Evolutionary conservation across 2,888 invertebrate species (phyloP), one percentile per base, ranked within the genome.

Genomic region (Eustalomyia histrio): DNA sequence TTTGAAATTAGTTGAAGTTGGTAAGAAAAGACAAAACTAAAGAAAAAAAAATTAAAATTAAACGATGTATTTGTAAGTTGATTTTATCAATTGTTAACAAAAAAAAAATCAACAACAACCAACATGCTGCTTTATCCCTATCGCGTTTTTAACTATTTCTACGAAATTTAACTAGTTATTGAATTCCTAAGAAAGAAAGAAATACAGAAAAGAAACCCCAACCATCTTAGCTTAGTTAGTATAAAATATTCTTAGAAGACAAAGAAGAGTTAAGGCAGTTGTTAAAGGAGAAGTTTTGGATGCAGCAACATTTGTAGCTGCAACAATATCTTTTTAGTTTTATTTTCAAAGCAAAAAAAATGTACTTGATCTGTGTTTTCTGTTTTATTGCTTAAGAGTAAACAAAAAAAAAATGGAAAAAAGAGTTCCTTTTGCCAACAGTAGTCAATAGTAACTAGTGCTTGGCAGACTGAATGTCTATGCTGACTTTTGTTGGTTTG

Each of bases 381-480:
- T 72, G 71, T 74, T 74, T 74, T 72, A 67, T 69, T 76, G 69
- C 72, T 68, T 71, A 39, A 60, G 35, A 52, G 71, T 39, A 64
- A 39, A 8, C 9, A 39, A 39, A 39, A 39, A 39, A 39, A 39
- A 35, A 33, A n/a, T n/a, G n/a, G 12, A 39, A 39, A 50, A 50
- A 50, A 63, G 9, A 18, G 33, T 55, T 12, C 33, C 43, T 24
- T 58, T 53, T 16, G 33, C 33, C 68, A 80, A 81, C 74, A 76
- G 78, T 80, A 75, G 74, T 80, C 81, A 75, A 78, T 67, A 76
- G 82, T 18, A 71, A 63, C 72, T 63, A 76, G 74, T 73, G 50
- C 71, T 50, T 75, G 74, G 83, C 84, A 86, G 86, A 86, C 86
- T 82, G 82, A 74, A 83, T 83, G 86, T 83, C 75, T 80, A 68